These are phyloP conservation scores for Apodemus agrarius DNA, from an alignment of 2,797 vertebrate genomes.

Conservation along the genomic window DNA sequence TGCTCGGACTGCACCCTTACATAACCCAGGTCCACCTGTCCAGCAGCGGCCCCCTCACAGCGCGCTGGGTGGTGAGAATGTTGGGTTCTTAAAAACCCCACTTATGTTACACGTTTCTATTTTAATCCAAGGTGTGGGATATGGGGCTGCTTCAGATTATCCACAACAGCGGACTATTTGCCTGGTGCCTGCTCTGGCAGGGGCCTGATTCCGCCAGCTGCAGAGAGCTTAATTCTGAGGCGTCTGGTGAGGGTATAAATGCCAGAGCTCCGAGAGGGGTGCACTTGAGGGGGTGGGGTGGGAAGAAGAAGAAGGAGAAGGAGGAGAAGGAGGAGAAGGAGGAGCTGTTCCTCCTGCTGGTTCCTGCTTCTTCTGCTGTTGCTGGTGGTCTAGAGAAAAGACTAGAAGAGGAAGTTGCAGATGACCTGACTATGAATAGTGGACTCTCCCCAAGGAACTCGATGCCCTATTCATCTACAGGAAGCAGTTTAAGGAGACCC, in stretches of 20 bases:
- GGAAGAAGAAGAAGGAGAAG: neutral
- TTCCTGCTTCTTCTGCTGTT: too few relatives aligned
- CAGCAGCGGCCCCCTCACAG: neutral
- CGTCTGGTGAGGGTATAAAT: neutral
- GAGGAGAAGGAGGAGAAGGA: too few relatives aligned
- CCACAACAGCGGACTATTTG: neutral
- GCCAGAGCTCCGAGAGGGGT: neutral
- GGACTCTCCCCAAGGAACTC: neutral
- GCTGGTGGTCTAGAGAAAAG: neutral
- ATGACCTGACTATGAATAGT: neutral
- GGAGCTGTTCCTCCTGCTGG: neutral
- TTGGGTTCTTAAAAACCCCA: neutral
- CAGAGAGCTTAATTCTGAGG: neutral
- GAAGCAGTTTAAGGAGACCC: neutral
- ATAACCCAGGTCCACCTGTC: neutral
- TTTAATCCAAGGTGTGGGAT: neutral
- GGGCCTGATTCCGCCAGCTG: neutral
- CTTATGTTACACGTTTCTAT: neutral
- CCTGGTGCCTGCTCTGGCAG: neutral
- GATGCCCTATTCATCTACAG: neutral
- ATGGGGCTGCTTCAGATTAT: neutral
- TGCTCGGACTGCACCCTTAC: neutral
- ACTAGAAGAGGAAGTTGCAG: neutral
- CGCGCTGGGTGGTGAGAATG: neutral
- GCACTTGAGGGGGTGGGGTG: neutral